A percentile compares a stretch with the other conserved stretches of the same genome.
Conservation (phyloP, 2,113 vertebrate species). For the Accipiter virgatus region DNA sequence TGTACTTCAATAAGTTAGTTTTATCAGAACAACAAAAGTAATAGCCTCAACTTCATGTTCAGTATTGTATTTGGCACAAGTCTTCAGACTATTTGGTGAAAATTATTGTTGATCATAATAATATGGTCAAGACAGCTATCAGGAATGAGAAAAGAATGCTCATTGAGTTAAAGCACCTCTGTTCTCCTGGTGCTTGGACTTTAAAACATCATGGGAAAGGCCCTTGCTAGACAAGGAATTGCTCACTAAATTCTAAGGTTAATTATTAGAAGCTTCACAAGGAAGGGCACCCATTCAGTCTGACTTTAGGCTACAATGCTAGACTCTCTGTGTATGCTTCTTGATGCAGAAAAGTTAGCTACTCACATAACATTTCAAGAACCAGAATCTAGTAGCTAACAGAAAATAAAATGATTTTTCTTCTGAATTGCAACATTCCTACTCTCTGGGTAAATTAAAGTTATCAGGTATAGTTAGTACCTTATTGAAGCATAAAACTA, state of each 20-base stretch:
- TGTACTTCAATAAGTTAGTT: background rate
- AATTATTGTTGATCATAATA: background rate
- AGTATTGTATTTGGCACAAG: background rate
- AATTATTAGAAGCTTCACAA: background rate
- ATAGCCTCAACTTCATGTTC: background rate
- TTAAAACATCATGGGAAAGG: background rate
- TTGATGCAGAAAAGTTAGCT: background rate
- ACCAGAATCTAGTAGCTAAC: background rate
- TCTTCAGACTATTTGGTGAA: background rate
- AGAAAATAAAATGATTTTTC: background rate
- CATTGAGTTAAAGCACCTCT: background rate
- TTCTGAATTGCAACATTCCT: background rate
- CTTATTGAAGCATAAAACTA: background rate
- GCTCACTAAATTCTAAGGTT: background rate
- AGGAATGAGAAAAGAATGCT: background rate
- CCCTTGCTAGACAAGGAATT: background rate
- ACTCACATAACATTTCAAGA: background rate
- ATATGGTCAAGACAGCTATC: background rate
- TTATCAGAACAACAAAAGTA: constrained; percentile 10
- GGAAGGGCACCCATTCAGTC: background rate
- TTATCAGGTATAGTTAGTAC: background rate
- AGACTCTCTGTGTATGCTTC: background rate
- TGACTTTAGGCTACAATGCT: background rate
- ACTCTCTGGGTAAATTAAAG: background rate
- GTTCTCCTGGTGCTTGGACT: background rate